Conservation (phyloP, 2,113 vertebrate genomes). For the Lucifuga dentata region DNA sequence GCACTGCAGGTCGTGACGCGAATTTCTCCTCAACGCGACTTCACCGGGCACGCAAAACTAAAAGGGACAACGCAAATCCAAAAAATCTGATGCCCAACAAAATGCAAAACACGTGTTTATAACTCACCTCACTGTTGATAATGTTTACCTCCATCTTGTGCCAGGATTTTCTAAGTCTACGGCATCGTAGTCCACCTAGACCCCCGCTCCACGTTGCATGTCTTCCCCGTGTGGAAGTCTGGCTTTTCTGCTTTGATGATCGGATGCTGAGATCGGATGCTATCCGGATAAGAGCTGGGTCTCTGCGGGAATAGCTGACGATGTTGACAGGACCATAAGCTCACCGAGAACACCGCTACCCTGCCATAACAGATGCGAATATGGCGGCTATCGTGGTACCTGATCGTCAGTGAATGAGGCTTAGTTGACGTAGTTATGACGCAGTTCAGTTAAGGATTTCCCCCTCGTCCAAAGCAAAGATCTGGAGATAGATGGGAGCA, state of each 20-base stretch:
- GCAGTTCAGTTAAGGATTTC: constrained; percentile 85
- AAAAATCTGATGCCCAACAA: not conserved
- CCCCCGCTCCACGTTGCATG: constrained; percentile 79
- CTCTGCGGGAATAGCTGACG: constrained; percentile 46
- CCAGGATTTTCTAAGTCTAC: constrained; percentile 85
- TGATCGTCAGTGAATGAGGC: constrained; percentile 81
- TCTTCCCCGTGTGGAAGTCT: constrained; percentile 63
- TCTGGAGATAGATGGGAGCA: constrained; percentile 37
- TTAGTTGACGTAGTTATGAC: constrained; percentile 86
- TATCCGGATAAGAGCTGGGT: constrained; percentile 34
- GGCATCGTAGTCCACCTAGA: constrained; percentile 86
- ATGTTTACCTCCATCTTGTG: constrained; percentile 92
- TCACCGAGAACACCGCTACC: constrained; percentile 71
- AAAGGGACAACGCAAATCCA: constrained; percentile 30
- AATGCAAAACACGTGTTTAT: constrained; percentile 7
- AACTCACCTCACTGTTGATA: constrained; percentile 83
- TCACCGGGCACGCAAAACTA: constrained; percentile 39
- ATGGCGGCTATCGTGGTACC: constrained; percentile 86
- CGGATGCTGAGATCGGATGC: constrained; percentile 36
- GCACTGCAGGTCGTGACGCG: constrained; percentile 74
- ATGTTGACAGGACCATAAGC: constrained; percentile 69
- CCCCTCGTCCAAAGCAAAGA: constrained; percentile 76
- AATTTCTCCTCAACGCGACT: constrained; percentile 36
- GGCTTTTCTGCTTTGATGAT: constrained; percentile 54
- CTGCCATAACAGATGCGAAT: constrained; percentile 85